Percentiles rank a stretch among this genome's conserved stretches.
These are phyloP conservation scores for Cynocephalus volans DNA, from an alignment of 2,113 vertebrate genomes.

Conservation along the genomic window DNA sequence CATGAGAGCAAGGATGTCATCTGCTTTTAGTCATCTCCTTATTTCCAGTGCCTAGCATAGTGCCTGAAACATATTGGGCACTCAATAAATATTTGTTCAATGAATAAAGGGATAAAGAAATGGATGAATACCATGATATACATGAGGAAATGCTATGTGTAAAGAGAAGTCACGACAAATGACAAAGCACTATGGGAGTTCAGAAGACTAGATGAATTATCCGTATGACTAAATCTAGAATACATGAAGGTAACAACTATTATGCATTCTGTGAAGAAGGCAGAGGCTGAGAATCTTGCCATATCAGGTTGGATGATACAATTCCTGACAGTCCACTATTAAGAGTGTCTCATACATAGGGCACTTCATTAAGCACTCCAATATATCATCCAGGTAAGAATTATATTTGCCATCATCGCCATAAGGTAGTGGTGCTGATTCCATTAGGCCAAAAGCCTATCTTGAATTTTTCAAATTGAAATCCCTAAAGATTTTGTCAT, in stretches of 20 bases:
- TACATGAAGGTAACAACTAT: background rate
- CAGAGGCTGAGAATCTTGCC: background rate
- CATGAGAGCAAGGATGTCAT: background rate
- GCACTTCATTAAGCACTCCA: background rate
- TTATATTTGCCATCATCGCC: background rate
- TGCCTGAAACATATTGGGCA: background rate
- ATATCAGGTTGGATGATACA: background rate
- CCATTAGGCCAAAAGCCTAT: background rate
- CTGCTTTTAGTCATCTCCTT: background rate
- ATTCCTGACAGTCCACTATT: background rate
- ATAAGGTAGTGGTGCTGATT: background rate
- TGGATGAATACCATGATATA: background rate
- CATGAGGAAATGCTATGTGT: background rate
- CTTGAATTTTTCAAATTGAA: constrained; percentile 1
- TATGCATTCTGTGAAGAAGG: background rate
- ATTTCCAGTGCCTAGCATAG: background rate
- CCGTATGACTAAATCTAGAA: background rate
- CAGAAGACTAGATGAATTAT: constrained; percentile 5
- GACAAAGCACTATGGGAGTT: background rate
- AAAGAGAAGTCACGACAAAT: background rate
- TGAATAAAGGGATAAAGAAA: background rate
- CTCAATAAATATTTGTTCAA: background rate
- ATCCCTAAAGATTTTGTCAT: background rate
- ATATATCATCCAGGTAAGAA: background rate
- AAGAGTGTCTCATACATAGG: background rate